Percentiles rank a stretch among this genome's conserved stretches.
phyloP scores from a whole-genome alignment of 2,888 invertebrate genomes.

The Digitonthophagus gazella region DNA sequence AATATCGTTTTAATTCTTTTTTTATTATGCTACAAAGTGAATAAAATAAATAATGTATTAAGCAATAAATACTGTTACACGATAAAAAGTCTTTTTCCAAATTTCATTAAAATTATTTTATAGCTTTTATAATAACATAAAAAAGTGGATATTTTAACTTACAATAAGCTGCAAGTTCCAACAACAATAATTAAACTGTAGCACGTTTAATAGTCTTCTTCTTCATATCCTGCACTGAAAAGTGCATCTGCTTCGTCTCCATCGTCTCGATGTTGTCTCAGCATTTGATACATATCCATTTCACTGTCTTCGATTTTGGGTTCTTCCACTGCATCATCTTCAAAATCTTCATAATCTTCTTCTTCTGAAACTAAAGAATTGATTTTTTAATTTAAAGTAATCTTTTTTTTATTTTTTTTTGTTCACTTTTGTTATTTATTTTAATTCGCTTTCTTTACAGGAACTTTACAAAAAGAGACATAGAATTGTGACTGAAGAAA shows the following conservation, averaged over 20 bases:
- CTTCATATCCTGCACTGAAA: conserved; percentile 61
- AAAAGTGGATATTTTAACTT: not conserved
- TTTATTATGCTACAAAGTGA: not conserved
- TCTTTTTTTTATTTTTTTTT: too few relatives aligned
- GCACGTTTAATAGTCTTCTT: conserved; percentile 61
- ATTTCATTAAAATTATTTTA: too few relatives aligned
- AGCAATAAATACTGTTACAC: not conserved
- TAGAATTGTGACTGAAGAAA: too few relatives aligned
- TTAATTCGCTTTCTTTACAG: too few relatives aligned
- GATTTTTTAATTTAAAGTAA: too few relatives aligned
- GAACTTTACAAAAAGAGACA: too few relatives aligned
- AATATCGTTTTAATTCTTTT: too few relatives aligned
- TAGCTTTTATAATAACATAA: too few relatives aligned
- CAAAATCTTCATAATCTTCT: conserved; percentile 47
- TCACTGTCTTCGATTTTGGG: conserved; percentile 37
- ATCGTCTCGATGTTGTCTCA: conserved; percentile 59
- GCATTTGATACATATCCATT: conserved; percentile 50
- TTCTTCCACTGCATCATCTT: conserved; percentile 38
- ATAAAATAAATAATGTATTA: not conserved
- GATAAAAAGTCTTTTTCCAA: too few relatives aligned
- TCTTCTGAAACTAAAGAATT: conserved; percentile 35
- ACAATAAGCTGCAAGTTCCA: not conserved
- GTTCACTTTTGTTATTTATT: too few relatives aligned
- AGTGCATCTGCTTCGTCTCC: conserved; percentile 55
- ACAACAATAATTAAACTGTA: conserved; percentile 4